Percentiles rank a stretch among this genome's conserved stretches.
These are phyloP conservation scores for Sialis lutaria DNA, from an alignment of 2,888 invertebrate genomes.

Conservation along the genomic window DNA sequence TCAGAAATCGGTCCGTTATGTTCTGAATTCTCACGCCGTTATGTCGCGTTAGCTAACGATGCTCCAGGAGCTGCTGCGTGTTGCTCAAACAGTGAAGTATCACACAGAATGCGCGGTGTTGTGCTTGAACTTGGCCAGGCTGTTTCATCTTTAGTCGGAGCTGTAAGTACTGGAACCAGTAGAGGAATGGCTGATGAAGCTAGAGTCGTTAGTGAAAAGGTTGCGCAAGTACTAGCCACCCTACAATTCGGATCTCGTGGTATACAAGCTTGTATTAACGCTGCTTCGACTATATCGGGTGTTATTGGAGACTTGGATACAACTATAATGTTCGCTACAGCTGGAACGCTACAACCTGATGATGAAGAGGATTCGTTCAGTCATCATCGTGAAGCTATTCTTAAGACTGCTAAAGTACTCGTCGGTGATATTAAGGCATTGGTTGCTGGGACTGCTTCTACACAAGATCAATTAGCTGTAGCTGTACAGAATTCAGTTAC, in stretches of 20 bases:
- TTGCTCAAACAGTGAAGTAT: constrained; percentile 73
- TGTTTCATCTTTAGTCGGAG: constrained; percentile 67
- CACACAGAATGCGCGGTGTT: constrained; percentile 48
- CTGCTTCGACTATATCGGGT: constrained; percentile 93
- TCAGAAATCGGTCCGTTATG: constrained; percentile 65
- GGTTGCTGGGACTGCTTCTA: constrained; percentile 89
- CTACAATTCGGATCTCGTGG: constrained; percentile 90
- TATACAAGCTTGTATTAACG: constrained; percentile 97
- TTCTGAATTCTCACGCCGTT: constrained; percentile 72
- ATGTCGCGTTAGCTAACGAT: constrained; percentile 71
- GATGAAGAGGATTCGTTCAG: constrained; percentile 82
- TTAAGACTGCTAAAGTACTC: constrained; percentile 94
- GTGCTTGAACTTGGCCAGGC: constrained; percentile 83
- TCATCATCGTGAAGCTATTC: constrained; percentile 87
- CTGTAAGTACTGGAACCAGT: constrained; percentile 55
- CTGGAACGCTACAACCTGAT: constrained; percentile 90
- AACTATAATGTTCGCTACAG: constrained; percentile 98
- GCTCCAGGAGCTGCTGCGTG: constrained; percentile 79
- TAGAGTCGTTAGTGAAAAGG: constrained; percentile 71
- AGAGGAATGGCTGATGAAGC: constrained; percentile 69
- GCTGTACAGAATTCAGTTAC: constrained; percentile 96
- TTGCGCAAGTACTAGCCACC: constrained; percentile 68
- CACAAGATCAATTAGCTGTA: constrained; percentile 88
- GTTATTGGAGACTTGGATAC: constrained; percentile 97
- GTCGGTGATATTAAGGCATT: constrained; percentile 98